phyloP scores from a whole-genome alignment of 1,140 invertebrate species.

The Drosophila tristis region DNA sequence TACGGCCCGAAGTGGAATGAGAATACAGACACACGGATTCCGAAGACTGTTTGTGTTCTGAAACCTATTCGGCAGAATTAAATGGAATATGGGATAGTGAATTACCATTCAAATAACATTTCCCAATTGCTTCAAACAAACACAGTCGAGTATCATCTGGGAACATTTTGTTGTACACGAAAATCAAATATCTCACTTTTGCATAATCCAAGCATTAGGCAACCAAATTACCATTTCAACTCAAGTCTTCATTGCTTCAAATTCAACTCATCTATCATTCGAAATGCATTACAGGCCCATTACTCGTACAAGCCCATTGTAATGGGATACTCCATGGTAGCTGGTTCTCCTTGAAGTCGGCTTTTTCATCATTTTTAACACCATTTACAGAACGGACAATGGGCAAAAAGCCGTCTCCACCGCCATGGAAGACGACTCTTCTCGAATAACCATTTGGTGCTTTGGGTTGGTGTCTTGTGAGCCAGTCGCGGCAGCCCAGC shows the following conservation, averaged over 20 bases:
- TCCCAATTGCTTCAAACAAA: neutral
- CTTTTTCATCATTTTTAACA: constrained; percentile 49
- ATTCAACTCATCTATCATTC: constrained; percentile 44
- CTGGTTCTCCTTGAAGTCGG: constrained; percentile 52
- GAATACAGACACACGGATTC: too few relatives aligned
- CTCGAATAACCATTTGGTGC: constrained; percentile 41
- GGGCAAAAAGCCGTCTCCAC: constrained; percentile 29
- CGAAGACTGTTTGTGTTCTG: too few relatives aligned
- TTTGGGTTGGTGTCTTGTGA: constrained; percentile 10
- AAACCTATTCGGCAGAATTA: too few relatives aligned
- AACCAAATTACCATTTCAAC: constrained; percentile 7
- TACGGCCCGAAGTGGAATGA: too few relatives aligned
- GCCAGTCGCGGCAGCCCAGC: constrained; percentile 20
- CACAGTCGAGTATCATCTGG: too few relatives aligned
- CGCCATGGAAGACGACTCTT: constrained; percentile 9
- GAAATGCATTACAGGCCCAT: constrained; percentile 40
- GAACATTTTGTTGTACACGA: too few relatives aligned
- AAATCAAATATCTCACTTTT: neutral
- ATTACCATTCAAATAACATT: too few relatives aligned
- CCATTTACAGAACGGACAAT: constrained; percentile 52
- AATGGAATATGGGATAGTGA: too few relatives aligned
- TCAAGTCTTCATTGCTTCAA: constrained; percentile 24
- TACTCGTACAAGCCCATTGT: constrained; percentile 27
- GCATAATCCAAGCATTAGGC: constrained; percentile 12
- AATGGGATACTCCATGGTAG: constrained; percentile 38